Evolutionary conservation across 2,888 invertebrate genomes (phyloP).

Genomic region (Harmothoe impar): DNA sequence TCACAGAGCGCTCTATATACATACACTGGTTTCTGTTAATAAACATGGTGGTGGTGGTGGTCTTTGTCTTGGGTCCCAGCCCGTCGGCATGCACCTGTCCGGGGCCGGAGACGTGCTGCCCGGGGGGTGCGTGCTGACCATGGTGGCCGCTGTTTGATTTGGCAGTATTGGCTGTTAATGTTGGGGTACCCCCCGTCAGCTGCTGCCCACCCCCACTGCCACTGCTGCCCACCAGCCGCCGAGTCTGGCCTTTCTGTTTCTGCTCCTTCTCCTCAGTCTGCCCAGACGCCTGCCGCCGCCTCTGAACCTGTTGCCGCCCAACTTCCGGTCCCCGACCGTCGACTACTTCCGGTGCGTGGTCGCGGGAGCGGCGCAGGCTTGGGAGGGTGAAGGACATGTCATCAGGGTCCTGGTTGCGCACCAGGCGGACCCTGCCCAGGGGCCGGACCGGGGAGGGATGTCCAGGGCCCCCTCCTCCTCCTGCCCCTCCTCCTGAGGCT

Average conservation of each 20-base stretch:
- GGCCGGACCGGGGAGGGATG: background rate
- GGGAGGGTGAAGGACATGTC: constrained; percentile 35
- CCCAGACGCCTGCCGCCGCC: background rate
- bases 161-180: too few species aligned
- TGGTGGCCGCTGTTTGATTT: background rate
- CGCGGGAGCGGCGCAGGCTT: background rate
- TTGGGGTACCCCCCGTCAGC: background rate
- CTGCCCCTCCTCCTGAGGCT: background rate
- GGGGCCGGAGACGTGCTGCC: background rate
- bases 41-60: constrained; percentile 26
- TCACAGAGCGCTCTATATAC: constrained; percentile 1
- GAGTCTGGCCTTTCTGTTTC: background rate
- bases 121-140: background rate
- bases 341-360: background rate
- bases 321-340: background rate
- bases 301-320: background rate
- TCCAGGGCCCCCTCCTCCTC: background rate
- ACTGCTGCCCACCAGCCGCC: background rate
- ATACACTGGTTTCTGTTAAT: constrained; percentile 41
- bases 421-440: constrained; percentile 16
- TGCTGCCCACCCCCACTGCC: background rate
- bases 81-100: background rate
- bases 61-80: background rate
- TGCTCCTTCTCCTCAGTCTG: background rate
- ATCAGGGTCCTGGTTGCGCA: background rate